Base-by-base conservation (phyloP, 2,113 vertebrate genomes). In the Oxyruncus cristatus region DNA sequence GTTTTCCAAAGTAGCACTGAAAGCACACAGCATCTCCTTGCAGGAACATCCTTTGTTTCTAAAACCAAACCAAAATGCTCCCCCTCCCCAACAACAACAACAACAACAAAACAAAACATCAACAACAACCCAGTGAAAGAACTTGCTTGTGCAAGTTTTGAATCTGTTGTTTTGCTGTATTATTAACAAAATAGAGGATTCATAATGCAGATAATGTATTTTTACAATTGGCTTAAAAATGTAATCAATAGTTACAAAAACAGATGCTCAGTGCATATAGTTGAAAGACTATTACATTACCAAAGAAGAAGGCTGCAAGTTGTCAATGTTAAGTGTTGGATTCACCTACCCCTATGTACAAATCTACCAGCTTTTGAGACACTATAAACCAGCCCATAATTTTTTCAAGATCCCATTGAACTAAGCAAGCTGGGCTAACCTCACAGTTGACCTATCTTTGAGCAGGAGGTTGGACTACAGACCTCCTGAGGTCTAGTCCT, bases 331-430 rank as follows among this genome's bases (percentile, higher is more conserved):
- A 52, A 30, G 8, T 52, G 7, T 53, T 85, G 35, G 20, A 76
- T 42, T 68, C 15, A 55, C 5, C 72, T 65, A 22, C 8, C 18
- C n/a, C 2, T 32, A 37, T 12, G 19, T 41, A 55, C 1, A 3
- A 20, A 63, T 18, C 27, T 50, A 79, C 9, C 17, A 49, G 11
- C 12, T 77, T 87, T 41, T 89, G 32, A 70, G 35, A 74, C 58
- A 12, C 3, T 37, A 3, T 53, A 61, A 44, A 85, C 30, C 18
- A 41, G 7, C 4, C 4, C 33, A 0, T 5, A 85, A 41, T 0
- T 71, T 91, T 91, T 85, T 71, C n/a, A 89, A 44, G 35, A 77
- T 53, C 14, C 8, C 8, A 50, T 0, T 41, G 32, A 37, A 39
- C 16, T 63, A 47, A 2, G 1, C 1, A 80, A 3, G 8, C 12